These are phyloP conservation scores for Noctilio leporinus DNA, from an alignment of 2,113 vertebrate genomes.

Conservation along the genomic window DNA sequence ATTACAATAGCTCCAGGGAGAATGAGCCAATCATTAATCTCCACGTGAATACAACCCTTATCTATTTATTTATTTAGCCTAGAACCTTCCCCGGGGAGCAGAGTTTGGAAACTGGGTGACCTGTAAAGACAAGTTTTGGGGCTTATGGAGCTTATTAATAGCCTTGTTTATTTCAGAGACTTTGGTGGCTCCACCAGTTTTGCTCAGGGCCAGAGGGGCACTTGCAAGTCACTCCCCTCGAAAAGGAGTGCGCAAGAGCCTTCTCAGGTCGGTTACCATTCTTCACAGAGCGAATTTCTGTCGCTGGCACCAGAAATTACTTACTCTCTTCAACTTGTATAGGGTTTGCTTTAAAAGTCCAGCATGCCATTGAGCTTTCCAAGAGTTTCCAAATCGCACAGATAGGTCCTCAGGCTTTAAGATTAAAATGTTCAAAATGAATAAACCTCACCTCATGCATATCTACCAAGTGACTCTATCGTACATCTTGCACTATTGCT, in stretches of 20 bases:
- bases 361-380: neutral
- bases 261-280: neutral
- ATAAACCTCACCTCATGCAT: neutral
- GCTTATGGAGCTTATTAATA: neutral
- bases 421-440: neutral
- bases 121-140: neutral
- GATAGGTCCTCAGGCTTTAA: neutral
- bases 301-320: neutral
- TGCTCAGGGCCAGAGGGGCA: neutral
- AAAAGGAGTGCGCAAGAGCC: rapidly evolving
- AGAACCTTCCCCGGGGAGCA: neutral
- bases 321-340: neutral
- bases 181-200: neutral
- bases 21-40: neutral
- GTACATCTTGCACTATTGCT: rapidly evolving
- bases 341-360: neutral
- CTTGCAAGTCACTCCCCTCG: neutral
- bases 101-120: neutral
- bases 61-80: neutral
- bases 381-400: neutral
- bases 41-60: neutral
- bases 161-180: neutral
- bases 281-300: neutral
- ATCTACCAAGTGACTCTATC: neutral
- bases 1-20: neutral